Base-by-base conservation (phyloP, 2,797 vertebrate species). In the Gephyroberyx darwinii region DNA sequence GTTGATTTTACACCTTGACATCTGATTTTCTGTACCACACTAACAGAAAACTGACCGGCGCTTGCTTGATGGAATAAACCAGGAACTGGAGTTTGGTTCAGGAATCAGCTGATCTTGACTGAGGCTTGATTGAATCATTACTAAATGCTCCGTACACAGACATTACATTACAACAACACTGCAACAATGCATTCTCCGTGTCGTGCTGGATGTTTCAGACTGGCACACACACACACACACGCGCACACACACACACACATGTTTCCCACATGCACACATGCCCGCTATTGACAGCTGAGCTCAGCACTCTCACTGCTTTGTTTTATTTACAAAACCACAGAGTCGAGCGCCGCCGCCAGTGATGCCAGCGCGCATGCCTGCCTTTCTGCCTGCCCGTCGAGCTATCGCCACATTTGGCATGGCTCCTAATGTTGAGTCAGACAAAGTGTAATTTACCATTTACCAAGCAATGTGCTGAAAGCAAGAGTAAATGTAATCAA, bases 241-340 rank as follows among this genome's bases (percentile, higher is more conserved):
- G 62, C 76, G 75, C 75, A 20, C 19, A 22, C 20, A 10, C 50
- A 22, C 31, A 56, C 54, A 56, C 81, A 66, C n/a, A 41, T 71
- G 77, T 33, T 41, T 41, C 39, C 26, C 75, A 67, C 71, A 39
- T 71, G 19, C 63, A 45, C 33, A 33, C 41, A 39, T 33, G 51
- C 62, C 19, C 13, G 65, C 74, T 70, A 71, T 68, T 72, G 62
- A 82, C 69, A 66, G 56, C 73, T 66, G 73, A 85, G 65, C 70
- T 86, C 81, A 81, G 83, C 85, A 80, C 82, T 84, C 80, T 86
- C 52, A 51, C 56, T 0, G 51, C 80, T 84, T 83, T 86, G 82
- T 86, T 88, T 84, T 84, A 69, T 84, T 81, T 78, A 73, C 69
- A 73, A 60, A 41, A 54, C 47, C 39, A 17, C 45, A 59, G 68